These are phyloP conservation scores for Pogoniulus pusillus DNA, from an alignment of 2,797 vertebrate genomes.

Conservation along the genomic window DNA sequence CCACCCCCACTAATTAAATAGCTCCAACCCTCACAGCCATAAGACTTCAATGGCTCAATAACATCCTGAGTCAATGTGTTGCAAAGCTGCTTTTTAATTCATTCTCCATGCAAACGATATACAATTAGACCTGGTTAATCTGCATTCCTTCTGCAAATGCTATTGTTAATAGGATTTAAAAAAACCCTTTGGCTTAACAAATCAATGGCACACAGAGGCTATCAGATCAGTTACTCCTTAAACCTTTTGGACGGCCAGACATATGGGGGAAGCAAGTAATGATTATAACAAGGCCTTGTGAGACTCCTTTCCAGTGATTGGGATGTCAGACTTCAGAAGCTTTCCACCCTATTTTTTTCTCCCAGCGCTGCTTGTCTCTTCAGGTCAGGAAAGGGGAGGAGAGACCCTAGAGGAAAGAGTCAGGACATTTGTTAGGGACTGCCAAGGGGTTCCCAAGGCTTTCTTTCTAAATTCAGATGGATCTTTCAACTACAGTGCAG, in stretches of 20 bases:
- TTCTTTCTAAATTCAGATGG: background rate
- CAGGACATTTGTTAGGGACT: background rate
- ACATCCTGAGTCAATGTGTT: constrained; percentile 69
- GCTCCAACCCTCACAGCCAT: constrained; percentile 52
- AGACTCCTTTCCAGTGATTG: constrained; percentile 10
- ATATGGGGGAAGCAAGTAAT: constrained; percentile 55
- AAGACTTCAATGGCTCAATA: constrained; percentile 70
- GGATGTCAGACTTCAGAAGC: constrained; percentile 51
- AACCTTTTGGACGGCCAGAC: constrained; percentile 60
- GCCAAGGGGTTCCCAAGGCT: background rate
- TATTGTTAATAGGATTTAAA: constrained; percentile 69
- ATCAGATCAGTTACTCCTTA: constrained; percentile 73
- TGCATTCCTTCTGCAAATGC: constrained; percentile 66
- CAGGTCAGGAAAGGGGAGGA: background rate
- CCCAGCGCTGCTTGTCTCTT: background rate
- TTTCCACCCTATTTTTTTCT: constrained; percentile 19
- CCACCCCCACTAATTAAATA: constrained; percentile 70
- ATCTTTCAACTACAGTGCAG: background rate
- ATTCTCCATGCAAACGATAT: constrained; percentile 68
- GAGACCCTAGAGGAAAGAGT: background rate
- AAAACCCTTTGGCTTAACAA: constrained; percentile 55
- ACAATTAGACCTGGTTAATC: constrained; percentile 65
- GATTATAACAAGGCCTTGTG: constrained; percentile 50
- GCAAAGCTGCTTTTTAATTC: constrained; percentile 66
- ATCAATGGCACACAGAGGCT: constrained; percentile 62